A percentile compares a stretch with the other conserved stretches of the same genome.
These are phyloP conservation scores for Oasisia sp. DNA, from an alignment of 2,888 invertebrate species.

Conservation along the genomic window DNA sequence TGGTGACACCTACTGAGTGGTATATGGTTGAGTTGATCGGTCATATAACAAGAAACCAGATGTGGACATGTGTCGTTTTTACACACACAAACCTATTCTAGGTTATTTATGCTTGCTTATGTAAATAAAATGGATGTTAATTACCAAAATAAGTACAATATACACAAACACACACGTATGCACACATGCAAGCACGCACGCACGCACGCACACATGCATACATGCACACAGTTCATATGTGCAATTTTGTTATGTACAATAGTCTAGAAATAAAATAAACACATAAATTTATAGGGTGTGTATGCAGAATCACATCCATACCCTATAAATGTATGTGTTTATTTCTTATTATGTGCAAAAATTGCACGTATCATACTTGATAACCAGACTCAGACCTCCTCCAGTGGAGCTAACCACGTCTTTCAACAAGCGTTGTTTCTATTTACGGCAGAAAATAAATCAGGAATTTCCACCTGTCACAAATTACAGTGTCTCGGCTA, in stretches of 20 bases:
- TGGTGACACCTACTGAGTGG: too few species aligned
- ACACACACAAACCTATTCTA: too few species aligned
- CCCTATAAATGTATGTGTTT: not conserved
- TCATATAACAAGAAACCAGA: too few species aligned
- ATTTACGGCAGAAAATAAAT: not conserved
- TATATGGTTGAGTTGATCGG: too few species aligned
- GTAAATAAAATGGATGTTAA: too few species aligned
- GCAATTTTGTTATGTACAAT: too few species aligned
- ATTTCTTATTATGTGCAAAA: not conserved
- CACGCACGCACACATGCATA: not conserved
- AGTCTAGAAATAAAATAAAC: too few species aligned
- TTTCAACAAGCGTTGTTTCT: not conserved
- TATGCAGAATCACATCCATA: too few species aligned
- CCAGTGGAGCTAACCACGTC: not conserved
- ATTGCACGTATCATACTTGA: not conserved
- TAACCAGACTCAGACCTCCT: not conserved
- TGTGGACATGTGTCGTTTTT: too few species aligned
- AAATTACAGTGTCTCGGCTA: not conserved
- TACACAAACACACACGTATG: not conserved
- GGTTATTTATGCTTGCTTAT: too few species aligned
- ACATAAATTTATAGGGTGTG: too few species aligned
- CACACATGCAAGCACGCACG: not conserved
- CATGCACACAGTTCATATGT: not conserved
- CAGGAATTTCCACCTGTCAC: conserved; percentile 13
- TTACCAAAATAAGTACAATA: too few species aligned